These are phyloP conservation scores for Palythoa grandis DNA, from an alignment of 92 coral and sea anemone genomes.

Conservation along the genomic window DNA sequence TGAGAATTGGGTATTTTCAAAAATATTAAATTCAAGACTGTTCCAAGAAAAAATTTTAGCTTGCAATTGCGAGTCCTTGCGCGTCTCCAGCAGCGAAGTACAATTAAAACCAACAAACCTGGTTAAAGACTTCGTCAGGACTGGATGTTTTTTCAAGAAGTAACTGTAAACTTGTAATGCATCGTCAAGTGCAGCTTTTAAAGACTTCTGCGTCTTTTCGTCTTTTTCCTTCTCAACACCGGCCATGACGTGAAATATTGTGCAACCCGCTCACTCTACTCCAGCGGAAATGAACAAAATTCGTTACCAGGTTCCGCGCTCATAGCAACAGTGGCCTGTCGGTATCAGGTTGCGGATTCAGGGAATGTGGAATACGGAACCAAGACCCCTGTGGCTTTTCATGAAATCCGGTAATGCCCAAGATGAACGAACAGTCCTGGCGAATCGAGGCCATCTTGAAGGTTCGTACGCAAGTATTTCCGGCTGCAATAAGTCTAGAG, in stretches of 20 bases:
- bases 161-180: slow-evolving; percentile 38
- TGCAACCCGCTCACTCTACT: not conserved
- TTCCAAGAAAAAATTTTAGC: too few species aligned
- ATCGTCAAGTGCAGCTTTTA: slow-evolving; percentile 33
- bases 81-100: not conserved
- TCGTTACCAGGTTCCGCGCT: slow-evolving; percentile 34
- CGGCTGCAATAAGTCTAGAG: too few species aligned
- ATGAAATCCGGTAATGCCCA: too few species aligned
- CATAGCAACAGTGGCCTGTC: not conserved
- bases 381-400: too few species aligned
- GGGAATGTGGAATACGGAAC: too few species aligned
- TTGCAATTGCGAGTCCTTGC: too few species aligned
- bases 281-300: not conserved
- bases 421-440: too few species aligned
- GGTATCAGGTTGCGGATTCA: too few species aligned
- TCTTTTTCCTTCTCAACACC: not conserved
- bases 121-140: slow-evolving; percentile 33
- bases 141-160: slow-evolving; percentile 40
- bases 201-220: not conserved
- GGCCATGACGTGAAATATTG: not conserved
- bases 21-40: too few species aligned
- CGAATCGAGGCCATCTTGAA: too few species aligned
- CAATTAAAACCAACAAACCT: slow-evolving; percentile 15
- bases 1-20: too few species aligned
- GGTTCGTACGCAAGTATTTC: too few species aligned